phyloP scores from a whole-genome alignment of 2,113 vertebrate genomes.

The Papio anubis region DNA sequence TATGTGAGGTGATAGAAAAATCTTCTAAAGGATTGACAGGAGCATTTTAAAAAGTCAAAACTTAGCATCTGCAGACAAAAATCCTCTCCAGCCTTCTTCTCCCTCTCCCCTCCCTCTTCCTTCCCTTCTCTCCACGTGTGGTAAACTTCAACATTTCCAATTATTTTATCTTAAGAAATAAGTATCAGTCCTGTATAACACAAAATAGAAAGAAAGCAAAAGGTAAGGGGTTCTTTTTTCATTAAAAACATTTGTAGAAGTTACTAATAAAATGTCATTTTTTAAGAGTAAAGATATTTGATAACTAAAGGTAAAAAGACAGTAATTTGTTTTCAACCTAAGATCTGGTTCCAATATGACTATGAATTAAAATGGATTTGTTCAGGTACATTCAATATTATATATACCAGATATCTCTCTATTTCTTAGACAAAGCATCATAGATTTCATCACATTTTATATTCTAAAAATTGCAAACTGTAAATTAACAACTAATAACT shows the following conservation, averaged over 20 bases:
- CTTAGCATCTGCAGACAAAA: not conserved
- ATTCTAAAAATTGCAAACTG: not conserved
- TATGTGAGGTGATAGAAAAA: not conserved
- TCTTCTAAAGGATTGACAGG: not conserved
- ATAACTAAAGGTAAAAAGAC: slow-evolving; percentile 17
- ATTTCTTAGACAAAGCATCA: slow-evolving; percentile 12
- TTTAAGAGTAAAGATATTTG: slow-evolving; percentile 29
- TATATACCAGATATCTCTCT: not conserved
- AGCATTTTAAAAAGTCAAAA: slow-evolving; percentile 38
- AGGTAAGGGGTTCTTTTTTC: not conserved
- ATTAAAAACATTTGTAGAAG: not conserved
- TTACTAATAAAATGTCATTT: slow-evolving; percentile 22
- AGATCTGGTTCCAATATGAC: not conserved
- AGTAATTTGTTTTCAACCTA: slow-evolving; percentile 18
- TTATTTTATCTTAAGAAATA: slow-evolving; percentile 47
- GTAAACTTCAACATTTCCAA: slow-evolving; percentile 16
- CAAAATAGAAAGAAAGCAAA: not conserved
- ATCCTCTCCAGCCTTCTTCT: not conserved
- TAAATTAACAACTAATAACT: slow-evolving; percentile 33
- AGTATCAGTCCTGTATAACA: not conserved
- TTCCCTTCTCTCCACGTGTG: not conserved
- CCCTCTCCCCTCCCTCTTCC: not conserved
- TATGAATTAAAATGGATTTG: not conserved
- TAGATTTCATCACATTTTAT: not conserved
- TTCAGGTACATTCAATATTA: not conserved